Percentiles rank a stretch among this genome's conserved stretches.
Evolutionary conservation across 2,797 vertebrate species (phyloP).

Genomic region (Spinus pinus): DNA sequence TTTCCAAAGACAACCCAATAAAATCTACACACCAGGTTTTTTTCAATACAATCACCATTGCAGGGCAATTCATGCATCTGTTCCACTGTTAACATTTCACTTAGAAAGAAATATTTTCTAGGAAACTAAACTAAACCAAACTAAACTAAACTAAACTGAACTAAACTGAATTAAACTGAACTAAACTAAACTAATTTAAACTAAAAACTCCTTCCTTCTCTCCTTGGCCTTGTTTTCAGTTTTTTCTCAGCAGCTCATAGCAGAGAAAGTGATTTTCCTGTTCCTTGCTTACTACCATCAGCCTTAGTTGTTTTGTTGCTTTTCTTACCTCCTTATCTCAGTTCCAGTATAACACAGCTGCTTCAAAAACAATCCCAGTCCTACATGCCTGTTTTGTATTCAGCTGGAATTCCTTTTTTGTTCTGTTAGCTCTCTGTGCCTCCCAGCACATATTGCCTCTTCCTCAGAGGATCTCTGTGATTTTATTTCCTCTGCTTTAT

Average conservation of each 20-base stretch:
- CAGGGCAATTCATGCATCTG: neutral
- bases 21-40: neutral
- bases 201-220: neutral
- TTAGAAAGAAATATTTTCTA: neutral
- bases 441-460: neutral
- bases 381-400: slow-evolving; percentile 3
- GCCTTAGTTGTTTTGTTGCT: neutral
- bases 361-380: neutral
- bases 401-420: neutral
- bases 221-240: neutral
- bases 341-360: neutral
- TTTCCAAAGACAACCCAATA: neutral
- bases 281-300: neutral
- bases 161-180: neutral
- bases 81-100: neutral
- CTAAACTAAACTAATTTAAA: neutral
- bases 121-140: neutral
- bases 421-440: neutral
- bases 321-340: neutral
- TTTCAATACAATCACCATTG: neutral
- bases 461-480: neutral
- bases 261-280: slow-evolving; percentile 18
- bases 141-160: neutral
- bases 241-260: neutral
- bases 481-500: slow-evolving; percentile 33